Conservation (phyloP, 2,888 invertebrate genomes). For the Sicus ferrugineus region DNA sequence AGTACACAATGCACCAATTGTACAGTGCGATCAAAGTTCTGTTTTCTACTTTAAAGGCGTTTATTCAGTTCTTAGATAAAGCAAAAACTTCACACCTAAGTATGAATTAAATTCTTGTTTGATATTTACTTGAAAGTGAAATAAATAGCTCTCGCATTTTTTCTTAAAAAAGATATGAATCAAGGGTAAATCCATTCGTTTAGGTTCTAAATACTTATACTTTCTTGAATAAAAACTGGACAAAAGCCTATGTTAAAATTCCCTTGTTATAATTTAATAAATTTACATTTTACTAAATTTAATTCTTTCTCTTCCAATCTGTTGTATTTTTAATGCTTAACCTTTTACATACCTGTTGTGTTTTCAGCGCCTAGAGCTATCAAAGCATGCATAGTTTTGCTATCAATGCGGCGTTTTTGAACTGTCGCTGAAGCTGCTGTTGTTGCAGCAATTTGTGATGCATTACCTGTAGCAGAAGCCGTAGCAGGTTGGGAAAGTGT, state of each 20-base stretch:
- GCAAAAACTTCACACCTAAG: too few relatives aligned
- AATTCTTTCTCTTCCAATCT: too few relatives aligned
- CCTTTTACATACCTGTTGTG: conserved; percentile 64
- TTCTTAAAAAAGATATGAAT: neutral
- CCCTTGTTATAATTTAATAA: neutral
- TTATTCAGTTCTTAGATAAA: too few relatives aligned
- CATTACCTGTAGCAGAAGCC: conserved; percentile 25
- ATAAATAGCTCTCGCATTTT: neutral
- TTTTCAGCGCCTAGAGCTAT: conserved; percentile 71
- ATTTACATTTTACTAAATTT: too few relatives aligned
- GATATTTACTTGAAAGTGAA: too few relatives aligned
- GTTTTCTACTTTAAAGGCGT: too few relatives aligned
- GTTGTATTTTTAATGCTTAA: neutral
- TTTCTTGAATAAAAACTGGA: neutral
- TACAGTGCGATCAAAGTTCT: too few relatives aligned
- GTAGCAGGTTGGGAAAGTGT: conserved; percentile 34
- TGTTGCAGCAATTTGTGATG: neutral
- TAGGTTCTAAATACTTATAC: neutral
- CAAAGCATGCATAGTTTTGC: conserved; percentile 70
- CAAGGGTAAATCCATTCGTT: too few relatives aligned
- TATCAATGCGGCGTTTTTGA: conserved; percentile 69
- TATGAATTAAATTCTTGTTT: too few relatives aligned
- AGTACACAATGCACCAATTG: too few relatives aligned
- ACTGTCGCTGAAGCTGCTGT: conserved; percentile 44
- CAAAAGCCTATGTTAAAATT: conserved; percentile 3